Conservation (phyloP, 1,140 invertebrate species). For the Coptotermes formosanus region DNA sequence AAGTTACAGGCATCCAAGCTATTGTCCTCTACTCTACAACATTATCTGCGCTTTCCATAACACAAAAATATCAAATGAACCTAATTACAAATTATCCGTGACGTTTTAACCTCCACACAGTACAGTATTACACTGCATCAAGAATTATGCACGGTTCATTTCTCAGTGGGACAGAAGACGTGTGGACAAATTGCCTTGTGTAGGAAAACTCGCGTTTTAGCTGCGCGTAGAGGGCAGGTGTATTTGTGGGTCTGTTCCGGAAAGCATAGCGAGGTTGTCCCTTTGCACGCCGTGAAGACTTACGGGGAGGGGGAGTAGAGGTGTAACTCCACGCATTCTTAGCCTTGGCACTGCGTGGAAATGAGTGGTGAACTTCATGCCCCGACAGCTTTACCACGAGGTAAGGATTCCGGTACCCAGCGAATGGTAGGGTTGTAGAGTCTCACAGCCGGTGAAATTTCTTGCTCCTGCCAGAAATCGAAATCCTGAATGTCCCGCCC, state of each 20-base stretch:
- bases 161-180: neutral
- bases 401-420: too few species aligned
- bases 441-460: too few species aligned
- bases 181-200: neutral
- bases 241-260: neutral
- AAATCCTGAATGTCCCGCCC: too few species aligned
- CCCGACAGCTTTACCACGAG: too few species aligned
- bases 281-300: too few species aligned
- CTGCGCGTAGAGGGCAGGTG: neutral
- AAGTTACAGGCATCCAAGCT: neutral
- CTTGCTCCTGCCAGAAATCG: too few species aligned
- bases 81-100: slow-evolving; percentile 19
- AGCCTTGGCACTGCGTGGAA: too few species aligned
- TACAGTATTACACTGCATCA: neutral
- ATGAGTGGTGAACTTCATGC: too few species aligned
- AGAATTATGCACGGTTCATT: neutral
- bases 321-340: too few species aligned
- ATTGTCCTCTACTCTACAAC: neutral
- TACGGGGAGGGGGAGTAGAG: too few species aligned
- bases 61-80: slow-evolving; percentile 3
- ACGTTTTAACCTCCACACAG: slow-evolving; percentile 4
- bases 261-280: too few species aligned
- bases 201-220: neutral
- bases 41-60: slow-evolving; percentile 11
- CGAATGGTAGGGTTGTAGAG: too few species aligned